Base-by-base conservation (phyloP, 2,797 vertebrate genomes). In the Lophura swinhoii region DNA sequence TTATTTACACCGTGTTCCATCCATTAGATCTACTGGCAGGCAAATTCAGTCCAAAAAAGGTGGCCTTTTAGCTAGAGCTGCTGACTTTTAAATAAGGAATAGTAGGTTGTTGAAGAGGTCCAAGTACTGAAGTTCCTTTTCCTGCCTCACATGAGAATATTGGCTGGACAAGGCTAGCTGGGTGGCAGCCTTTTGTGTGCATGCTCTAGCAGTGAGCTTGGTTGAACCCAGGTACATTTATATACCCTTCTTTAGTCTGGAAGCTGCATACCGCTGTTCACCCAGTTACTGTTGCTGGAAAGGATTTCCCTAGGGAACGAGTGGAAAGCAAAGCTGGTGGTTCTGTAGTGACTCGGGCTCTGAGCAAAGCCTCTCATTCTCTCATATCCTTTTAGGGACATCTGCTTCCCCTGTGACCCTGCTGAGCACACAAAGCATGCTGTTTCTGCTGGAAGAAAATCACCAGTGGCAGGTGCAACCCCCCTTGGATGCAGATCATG, bases 371-470 rank as follows among this genome's bases (percentile, higher is more conserved):
- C 9, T 92, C 73, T 95, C 95, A n/a, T 53, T 75, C 29, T 33
- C 28, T 85, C 6, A 1, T 83, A 68, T 85, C 93, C 67, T 89
- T 87, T 69, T 91, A 99, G 99, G 98, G 53, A 93, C 97, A 28
- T 84, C 96, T 48, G 97, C 98, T 97, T 97, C 94, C 39, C 98
- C 99, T 17, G 93, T 99, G 96, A 99, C 99, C 5, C 97, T 99
- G 84, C 96, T 99, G 92, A 97, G 98, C 35, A 99, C 99, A 26
- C 95, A 95, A 84, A 98, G 98, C 79, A 99, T 97, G 66, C 97
- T 99, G 53, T 98, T 98, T 96, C 97, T 99, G 88, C 97, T 99
- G 89, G 97, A 97, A 39, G 99, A 99, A 94, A 98, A 98, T 77
- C 98, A 75, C 84, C 72, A 79, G 39, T 97, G 95, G 96, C 95